Evolutionary conservation across 1,140 invertebrate species (phyloP).

Genomic region (Paramacrobiotus metropolitanus): DNA sequence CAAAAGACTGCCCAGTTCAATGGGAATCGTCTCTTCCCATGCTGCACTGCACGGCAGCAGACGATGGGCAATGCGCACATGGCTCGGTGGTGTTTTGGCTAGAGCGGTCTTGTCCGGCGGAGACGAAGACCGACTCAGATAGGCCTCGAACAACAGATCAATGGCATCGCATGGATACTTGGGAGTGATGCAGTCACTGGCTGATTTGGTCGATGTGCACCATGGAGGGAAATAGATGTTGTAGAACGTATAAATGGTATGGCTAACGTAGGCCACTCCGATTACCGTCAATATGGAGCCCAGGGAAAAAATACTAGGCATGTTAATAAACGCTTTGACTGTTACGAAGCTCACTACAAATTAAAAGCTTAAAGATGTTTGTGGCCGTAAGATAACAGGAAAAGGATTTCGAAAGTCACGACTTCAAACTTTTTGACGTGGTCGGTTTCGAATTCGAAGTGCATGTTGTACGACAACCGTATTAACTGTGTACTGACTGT

Average conservation of each 20-base stretch:
- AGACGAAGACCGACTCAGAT: not conserved
- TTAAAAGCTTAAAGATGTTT: too few species aligned
- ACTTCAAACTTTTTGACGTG: not conserved
- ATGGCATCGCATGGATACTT: not conserved
- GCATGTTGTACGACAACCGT: not conserved
- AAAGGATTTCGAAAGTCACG: not conserved
- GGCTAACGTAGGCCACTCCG: not conserved
- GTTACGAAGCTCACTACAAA: not conserved
- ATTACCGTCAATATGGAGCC: not conserved
- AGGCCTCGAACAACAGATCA: not conserved
- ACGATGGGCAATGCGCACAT: not conserved
- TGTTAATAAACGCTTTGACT: not conserved
- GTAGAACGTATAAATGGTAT: conserved; percentile 1
- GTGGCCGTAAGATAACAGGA: not conserved
- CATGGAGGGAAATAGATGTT: conserved; percentile 1
- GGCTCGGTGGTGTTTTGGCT: not conserved
- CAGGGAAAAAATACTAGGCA: not conserved
- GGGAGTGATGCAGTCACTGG: not conserved
- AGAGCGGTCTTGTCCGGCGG: not conserved
- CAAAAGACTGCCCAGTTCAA: not conserved
- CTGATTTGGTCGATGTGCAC: not conserved
- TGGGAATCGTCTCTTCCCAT: not conserved
- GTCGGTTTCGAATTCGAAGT: not conserved
- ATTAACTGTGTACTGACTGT: too few species aligned
- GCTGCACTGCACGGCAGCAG: not conserved